Conservation (phyloP, 2,797 vertebrate genomes). For the Myotis daubentonii region DNA sequence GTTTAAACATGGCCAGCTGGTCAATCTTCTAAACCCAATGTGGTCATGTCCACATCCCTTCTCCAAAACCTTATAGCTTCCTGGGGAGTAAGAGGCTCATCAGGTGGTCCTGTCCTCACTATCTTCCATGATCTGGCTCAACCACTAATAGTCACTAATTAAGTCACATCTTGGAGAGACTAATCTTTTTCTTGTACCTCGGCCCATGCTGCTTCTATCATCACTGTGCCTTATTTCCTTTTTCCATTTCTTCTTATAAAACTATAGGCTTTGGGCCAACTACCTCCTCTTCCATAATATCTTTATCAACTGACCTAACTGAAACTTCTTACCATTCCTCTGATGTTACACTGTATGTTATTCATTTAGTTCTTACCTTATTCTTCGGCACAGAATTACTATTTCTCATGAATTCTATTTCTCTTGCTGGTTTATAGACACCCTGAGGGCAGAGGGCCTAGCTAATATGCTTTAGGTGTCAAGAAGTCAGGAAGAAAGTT, state of each 20-base stretch:
- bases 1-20: background rate
- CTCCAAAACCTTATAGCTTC: background rate
- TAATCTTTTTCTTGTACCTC: background rate
- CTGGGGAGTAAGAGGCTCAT: too few species aligned
- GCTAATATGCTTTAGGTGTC: background rate
- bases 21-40: background rate
- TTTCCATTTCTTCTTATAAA: constrained; percentile 3
- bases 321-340: background rate
- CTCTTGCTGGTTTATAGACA: background rate
- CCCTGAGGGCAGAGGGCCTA: background rate
- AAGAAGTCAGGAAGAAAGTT: background rate
- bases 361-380: background rate
- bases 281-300: background rate
- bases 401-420: background rate
- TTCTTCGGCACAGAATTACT: background rate
- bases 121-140: background rate
- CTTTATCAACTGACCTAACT: background rate
- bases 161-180: background rate
- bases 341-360: accelerated
- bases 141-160: too few species aligned
- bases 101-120: background rate
- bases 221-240: background rate
- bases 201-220: background rate
- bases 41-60: background rate
- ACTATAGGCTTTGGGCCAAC: background rate